Conservation (phyloP, 2,113 vertebrate species). For the Anolis sagrei region DNA sequence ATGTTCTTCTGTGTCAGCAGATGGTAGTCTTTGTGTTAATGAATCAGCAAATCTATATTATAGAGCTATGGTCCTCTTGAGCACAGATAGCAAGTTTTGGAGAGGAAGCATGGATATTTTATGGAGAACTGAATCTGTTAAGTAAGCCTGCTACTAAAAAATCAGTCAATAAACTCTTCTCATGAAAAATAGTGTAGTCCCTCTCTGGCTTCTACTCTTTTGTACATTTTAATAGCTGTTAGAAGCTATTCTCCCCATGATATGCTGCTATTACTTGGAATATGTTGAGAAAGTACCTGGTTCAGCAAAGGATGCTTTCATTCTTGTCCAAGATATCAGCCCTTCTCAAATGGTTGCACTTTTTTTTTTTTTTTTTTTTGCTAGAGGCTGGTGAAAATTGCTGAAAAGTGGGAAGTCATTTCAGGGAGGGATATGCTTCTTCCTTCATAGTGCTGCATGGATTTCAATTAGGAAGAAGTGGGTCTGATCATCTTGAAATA, state of each 20-base stretch:
- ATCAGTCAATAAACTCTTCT: background rate
- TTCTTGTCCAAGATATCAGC: background rate
- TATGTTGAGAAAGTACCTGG: background rate
- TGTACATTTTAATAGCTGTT: background rate
- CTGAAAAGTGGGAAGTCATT: background rate
- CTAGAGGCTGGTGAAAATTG: background rate
- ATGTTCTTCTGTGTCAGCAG: constrained; percentile 9
- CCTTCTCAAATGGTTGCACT: background rate
- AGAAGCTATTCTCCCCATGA: background rate
- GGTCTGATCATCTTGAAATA: background rate
- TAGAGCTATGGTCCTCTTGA: background rate
- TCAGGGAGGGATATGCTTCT: background rate
- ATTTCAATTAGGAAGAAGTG: background rate
- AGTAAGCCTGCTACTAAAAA: background rate
- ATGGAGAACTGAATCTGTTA: background rate
- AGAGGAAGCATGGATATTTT: background rate
- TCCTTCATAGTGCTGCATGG: background rate
- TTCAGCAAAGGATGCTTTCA: background rate
- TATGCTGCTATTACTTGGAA: background rate
- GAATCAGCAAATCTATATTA: constrained; percentile 5
- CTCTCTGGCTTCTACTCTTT: background rate
- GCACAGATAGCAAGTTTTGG: background rate
- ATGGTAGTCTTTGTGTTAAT: background rate
- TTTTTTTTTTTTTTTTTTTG: too few species aligned
- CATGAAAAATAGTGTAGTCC: background rate